Conservation (phyloP, 2,113 vertebrate species). For the Alouatta palliata region DNA sequence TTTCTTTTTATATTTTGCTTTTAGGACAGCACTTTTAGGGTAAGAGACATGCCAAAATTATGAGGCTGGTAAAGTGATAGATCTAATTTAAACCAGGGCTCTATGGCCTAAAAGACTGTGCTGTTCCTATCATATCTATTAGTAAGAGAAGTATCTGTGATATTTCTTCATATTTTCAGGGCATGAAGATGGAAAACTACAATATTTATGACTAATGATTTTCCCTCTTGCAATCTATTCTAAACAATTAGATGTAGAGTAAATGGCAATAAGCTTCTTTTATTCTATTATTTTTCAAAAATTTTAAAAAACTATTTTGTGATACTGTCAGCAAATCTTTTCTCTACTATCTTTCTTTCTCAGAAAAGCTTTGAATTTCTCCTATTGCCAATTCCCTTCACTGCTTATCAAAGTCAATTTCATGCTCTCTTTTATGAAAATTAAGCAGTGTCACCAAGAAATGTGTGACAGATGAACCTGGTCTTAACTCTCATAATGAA, state of each 20-base stretch:
- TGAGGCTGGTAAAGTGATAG: neutral
- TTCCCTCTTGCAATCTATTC: neutral
- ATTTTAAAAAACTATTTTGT: neutral
- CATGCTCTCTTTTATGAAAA: slow-evolving; percentile 61
- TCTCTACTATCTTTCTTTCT: slow-evolving; percentile 28
- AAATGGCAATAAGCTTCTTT: accelerated
- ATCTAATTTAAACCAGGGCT: neutral
- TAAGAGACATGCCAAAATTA: neutral
- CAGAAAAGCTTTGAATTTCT: slow-evolving; percentile 24
- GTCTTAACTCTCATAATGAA: neutral
- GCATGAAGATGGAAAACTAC: slow-evolving; percentile 19
- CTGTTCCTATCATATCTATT: neutral
- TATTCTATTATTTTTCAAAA: slow-evolving; percentile 20
- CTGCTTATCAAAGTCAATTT: slow-evolving; percentile 69
- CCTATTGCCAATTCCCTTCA: neutral
- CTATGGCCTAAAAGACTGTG: neutral
- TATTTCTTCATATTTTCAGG: neutral
- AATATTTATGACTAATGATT: neutral
- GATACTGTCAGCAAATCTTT: neutral
- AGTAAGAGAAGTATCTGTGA: neutral
- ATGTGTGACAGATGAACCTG: slow-evolving; percentile 33
- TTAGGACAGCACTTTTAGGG: neutral
- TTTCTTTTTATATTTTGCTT: neutral
- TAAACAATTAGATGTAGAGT: slow-evolving; percentile 21
- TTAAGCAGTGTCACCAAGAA: slow-evolving; percentile 60